Base-by-base conservation (phyloP, 1,140 invertebrate genomes). In the Micrasema minimum region DNA sequence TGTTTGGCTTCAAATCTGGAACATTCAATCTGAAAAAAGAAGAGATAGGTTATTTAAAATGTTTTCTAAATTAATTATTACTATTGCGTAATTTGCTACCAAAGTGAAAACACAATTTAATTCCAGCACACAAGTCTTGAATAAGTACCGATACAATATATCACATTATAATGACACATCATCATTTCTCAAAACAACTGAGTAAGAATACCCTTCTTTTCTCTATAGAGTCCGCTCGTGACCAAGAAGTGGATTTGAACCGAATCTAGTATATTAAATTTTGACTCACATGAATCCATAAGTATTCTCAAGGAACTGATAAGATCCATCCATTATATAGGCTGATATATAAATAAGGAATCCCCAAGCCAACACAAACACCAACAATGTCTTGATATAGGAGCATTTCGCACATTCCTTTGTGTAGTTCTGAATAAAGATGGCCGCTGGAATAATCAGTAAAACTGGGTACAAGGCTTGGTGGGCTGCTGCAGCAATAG, bases 1-100 rank as follows among this genome's bases (percentile, higher is more conserved):
- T 94, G 79, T 99, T 99, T 20, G 98, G 98, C 74, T 95, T 93
- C 50, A 99, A 85, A 85, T 99, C 97, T 20, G 95, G 94, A 18
- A 98, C 95, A 50, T 88, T 89, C 62, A 94, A 86, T 79, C 91
- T 92, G 83, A 69, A 86, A 66, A 72, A 76, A 75, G 75, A 74
- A n/a, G n/a, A n/a, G n/a, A 45, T 14, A 64, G 1, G 11, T 20
- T 61, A 61, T 61, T 16, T 16, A 35, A 61, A 14, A 55, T 31
- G 31, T 55, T 55, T 41, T 41, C n/a, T 41, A 41, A 41, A 41
- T 1, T n/a, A n/a, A n/a, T n/a, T n/a, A n/a, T n/a, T n/a, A n/a
- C n/a, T n/a, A n/a, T n/a, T n/a, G n/a, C n/a, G n/a, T n/a, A n/a
- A n/a, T n/a, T n/a, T n/a, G n/a, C n/a, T n/a, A n/a, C 35, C 35